These are phyloP conservation scores for Shinisaurus crocodilurus DNA, from an alignment of 2,113 vertebrate species.

Conservation along the genomic window DNA sequence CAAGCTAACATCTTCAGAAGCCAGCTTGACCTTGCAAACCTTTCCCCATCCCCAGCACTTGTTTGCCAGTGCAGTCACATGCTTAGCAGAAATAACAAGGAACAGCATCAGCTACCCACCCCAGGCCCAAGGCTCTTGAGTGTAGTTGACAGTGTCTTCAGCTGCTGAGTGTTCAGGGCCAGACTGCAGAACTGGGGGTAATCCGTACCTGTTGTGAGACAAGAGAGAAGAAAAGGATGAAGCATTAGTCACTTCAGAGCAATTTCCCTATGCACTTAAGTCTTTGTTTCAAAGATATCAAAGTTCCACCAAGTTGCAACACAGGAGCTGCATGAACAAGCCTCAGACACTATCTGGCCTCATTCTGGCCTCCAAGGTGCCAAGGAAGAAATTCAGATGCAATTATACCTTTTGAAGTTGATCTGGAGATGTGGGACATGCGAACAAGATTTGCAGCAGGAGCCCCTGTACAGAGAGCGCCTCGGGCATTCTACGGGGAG, in stretches of 20 bases:
- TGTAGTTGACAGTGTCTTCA: neutral
- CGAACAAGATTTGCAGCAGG: conserved; percentile 38
- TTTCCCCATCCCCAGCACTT: too few relatives aligned
- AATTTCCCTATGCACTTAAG: neutral
- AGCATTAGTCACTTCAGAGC: neutral
- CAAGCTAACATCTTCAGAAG: neutral
- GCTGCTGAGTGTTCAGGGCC: conserved; percentile 35
- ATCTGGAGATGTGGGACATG: conserved; percentile 64
- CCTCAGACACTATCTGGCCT: neutral
- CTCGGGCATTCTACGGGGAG: conserved; percentile 44
- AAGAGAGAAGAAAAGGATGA: too few relatives aligned
- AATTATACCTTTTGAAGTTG: conserved; percentile 56
- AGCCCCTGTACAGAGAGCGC: conserved; percentile 52
- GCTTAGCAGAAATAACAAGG: neutral
- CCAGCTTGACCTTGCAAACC: neutral
- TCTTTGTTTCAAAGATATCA: neutral
- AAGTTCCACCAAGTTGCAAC: neutral
- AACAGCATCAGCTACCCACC: neutral
- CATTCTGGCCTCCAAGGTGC: neutral
- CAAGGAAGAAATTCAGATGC: neutral
- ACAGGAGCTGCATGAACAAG: neutral
- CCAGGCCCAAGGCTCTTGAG: neutral
- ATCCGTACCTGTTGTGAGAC: neutral
- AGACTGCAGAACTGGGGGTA: conserved; percentile 8
- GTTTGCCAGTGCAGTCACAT: neutral